Evolutionary conservation across 2,113 vertebrate genomes (phyloP).

Genomic region (Naja naja): DNA sequence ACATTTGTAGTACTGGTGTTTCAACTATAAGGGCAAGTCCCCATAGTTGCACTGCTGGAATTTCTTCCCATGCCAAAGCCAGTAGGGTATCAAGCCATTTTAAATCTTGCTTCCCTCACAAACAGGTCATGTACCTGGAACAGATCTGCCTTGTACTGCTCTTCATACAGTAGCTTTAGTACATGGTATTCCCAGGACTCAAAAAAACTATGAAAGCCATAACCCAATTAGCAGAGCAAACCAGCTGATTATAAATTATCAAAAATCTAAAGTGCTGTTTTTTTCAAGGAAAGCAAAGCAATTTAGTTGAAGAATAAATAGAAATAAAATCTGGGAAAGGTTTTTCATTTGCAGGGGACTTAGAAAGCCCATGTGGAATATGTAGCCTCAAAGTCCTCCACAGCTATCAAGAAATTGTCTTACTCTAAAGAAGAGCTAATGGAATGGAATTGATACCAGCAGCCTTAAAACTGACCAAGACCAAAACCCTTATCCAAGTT

Average conservation of each 20-base stretch:
- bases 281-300: neutral
- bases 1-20: constrained; percentile 1
- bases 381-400: neutral
- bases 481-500: neutral
- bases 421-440: neutral
- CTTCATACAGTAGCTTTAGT: neutral
- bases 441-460: neutral
- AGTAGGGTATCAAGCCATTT: neutral
- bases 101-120: neutral
- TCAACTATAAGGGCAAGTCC: neutral
- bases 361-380: neutral
- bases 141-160: neutral
- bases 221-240: neutral
- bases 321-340: neutral
- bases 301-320: neutral
- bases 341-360: neutral
- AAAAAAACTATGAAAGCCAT: neutral
- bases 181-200: neutral
- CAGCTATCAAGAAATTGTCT: neutral
- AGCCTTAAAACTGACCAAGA: neutral
- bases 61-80: neutral
- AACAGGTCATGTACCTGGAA: neutral
- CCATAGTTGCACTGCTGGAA: neutral
- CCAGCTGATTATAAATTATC: neutral
- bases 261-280: neutral